Evolutionary conservation across 1,140 invertebrate species (phyloP).

Genomic region (Hycleus phaleratus): DNA sequence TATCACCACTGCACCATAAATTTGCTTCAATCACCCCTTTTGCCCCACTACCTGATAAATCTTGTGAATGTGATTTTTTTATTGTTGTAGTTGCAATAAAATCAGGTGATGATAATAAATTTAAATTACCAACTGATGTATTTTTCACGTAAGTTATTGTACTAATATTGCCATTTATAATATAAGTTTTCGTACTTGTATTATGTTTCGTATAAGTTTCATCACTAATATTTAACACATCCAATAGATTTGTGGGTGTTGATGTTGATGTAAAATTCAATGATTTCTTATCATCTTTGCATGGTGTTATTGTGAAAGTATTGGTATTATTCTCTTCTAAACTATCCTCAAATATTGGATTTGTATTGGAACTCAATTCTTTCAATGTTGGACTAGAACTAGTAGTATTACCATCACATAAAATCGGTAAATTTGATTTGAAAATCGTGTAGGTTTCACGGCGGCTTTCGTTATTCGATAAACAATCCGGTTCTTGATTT

Average conservation of each 20-base stretch:
- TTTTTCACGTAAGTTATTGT: conserved; percentile 24
- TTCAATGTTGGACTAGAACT: conserved; percentile 9
- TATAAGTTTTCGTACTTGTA: conserved; percentile 15
- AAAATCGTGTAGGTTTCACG: not conserved
- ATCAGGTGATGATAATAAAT: not conserved
- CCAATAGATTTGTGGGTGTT: not conserved
- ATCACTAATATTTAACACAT: not conserved
- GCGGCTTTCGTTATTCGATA: not conserved
- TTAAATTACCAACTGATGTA: conserved; percentile 11
- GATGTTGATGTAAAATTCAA: not conserved
- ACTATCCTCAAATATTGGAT: conserved; percentile 15
- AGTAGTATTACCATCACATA: not conserved
- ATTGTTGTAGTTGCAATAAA: conserved; percentile 10
- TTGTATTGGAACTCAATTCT: not conserved
- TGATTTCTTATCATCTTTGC: not conserved
- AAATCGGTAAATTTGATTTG: conserved; percentile 8
- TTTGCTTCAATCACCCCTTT: conserved; percentile 12
- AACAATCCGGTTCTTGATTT: not conserved
- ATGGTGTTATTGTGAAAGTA: not conserved
- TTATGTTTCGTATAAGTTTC: not conserved
- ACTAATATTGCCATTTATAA: conserved; percentile 22
- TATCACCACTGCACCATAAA: conserved; percentile 8
- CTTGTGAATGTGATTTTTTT: not conserved
- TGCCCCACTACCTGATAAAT: not conserved
- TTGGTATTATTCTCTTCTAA: conserved; percentile 12